Conservation (phyloP, 2,113 vertebrate species). For the Psophia crepitans region DNA sequence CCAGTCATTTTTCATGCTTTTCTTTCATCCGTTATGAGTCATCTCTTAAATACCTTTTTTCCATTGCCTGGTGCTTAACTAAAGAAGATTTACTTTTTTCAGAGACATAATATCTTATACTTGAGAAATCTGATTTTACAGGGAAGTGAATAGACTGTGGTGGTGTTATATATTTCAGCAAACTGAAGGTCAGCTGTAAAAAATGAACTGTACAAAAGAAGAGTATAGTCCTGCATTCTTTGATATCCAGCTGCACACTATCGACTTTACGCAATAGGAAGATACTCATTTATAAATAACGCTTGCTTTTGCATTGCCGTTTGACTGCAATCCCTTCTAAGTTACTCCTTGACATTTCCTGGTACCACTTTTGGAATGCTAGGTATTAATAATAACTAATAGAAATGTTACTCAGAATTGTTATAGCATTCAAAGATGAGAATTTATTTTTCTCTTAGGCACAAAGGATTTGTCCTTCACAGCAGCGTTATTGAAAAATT, state of each 20-base stretch:
- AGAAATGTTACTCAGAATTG: no score
- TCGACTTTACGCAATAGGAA: neutral
- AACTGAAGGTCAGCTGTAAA: neutral
- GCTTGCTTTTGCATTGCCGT: neutral
- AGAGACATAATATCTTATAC: neutral
- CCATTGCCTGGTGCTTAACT: neutral
- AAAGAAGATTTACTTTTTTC: slow-evolving; percentile 24
- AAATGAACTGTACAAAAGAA: neutral
- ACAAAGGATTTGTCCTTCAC: neutral
- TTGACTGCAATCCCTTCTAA: neutral
- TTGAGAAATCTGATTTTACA: slow-evolving; percentile 20
- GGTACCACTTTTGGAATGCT: neutral
- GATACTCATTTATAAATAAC: neutral
- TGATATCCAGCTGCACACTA: neutral
- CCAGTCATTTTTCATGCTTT: neutral
- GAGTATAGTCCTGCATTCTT: neutral
- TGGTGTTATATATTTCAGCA: neutral
- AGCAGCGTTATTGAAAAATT: neutral
- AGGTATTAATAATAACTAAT: neutral
- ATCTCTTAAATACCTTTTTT: neutral
- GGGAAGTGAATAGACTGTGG: neutral
- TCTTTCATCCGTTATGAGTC: neutral
- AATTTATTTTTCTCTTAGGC: neutral
- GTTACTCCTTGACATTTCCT: neutral
- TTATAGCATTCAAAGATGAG: neutral